Evolutionary conservation across 2,888 invertebrate species (phyloP), one percentile per base, ranked within the genome.

Genomic region (Scrobipalpa atriplicella): DNA sequence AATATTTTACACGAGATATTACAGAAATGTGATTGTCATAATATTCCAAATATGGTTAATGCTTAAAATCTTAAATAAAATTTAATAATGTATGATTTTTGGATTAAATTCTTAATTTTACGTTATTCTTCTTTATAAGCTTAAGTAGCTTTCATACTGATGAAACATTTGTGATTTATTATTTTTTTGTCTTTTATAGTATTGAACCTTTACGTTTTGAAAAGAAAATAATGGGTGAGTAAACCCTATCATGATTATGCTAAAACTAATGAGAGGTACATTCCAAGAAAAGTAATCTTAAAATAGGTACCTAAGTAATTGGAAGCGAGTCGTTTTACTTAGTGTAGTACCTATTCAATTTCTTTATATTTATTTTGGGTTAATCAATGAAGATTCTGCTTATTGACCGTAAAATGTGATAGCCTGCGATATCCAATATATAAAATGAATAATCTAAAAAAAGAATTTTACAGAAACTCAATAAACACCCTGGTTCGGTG

Each of bases 301-400:
- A 54, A 18, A 54, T 54, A 21, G n/a, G n/a, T n/a, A n/a, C n/a
- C n/a, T n/a, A 21, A 18, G 16, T n/a, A 54, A 54, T 21, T 54
- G 54, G 19, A 5, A 21, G 10, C n/a, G 19, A 54, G 18, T 19
- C 21, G 18, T 47, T 11, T 9, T 11, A 10, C 18, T 21, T 19
- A 8, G 11, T 54, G n/a, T n/a, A n/a, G n/a, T n/a, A n/a, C n/a
- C n/a, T n/a, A n/a, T n/a, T n/a, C n/a, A n/a, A n/a, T n/a, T n/a
- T n/a, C n/a, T n/a, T n/a, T n/a, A n/a, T n/a, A n/a, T n/a, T n/a
- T n/a, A n/a, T n/a, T n/a, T n/a, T n/a, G n/a, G n/a, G n/a, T n/a
- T n/a, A n/a, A 54, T 21, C 13, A 7, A 52, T 9, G 6, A 36
- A 36, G 3, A 1, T 43, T 43, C 13, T 13, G 13, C 43, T 11